These are phyloP conservation scores for Cantharis rufa DNA, from an alignment of 2,888 invertebrate genomes.

Conservation along the genomic window DNA sequence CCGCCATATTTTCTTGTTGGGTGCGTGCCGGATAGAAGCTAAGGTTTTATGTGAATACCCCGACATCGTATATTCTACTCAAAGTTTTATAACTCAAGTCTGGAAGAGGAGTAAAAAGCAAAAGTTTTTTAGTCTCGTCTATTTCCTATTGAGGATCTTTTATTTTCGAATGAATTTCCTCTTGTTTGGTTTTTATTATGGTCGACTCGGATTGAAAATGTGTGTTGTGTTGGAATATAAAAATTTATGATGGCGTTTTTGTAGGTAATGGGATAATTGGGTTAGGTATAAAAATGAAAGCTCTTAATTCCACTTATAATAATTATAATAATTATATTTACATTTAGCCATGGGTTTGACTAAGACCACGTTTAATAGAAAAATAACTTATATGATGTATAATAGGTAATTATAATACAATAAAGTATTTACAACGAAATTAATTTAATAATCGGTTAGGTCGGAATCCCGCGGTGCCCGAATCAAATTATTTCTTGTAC, in stretches of 20 bases:
- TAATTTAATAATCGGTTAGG: constrained; percentile 43
- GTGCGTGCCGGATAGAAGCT: constrained; percentile 30
- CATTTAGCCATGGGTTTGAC: constrained; percentile 55
- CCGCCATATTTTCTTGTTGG: constrained; percentile 37
- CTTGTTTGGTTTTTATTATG: constrained; percentile 3
- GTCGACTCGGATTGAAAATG: neutral
- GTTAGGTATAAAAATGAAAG: constrained; percentile 14
- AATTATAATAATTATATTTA: constrained; percentile 56
- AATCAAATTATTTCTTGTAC: constrained; percentile 37
- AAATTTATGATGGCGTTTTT: neutral
- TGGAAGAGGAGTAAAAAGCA: constrained; percentile 31
- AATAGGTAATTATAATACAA: constrained; percentile 56
- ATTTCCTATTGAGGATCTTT: constrained; percentile 26
- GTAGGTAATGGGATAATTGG: constrained; percentile 5
- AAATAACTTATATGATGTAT: constrained; percentile 57
- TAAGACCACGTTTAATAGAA: constrained; percentile 56
- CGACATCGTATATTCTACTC: constrained; percentile 34
- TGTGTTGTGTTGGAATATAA: neutral
- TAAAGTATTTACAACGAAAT: constrained; percentile 54
- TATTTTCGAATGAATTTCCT: constrained; percentile 12
- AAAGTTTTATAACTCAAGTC: constrained; percentile 36
- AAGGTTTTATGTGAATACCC: constrained; percentile 28
- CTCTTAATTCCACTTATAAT: constrained; percentile 48
- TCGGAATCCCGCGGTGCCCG: constrained; percentile 30
- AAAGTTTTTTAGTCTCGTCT: constrained; percentile 31